Evolutionary conservation across 2,113 vertebrate genomes (phyloP), one percentile per base, ranked within the genome.

Genomic region (Oriolus oriolus): DNA sequence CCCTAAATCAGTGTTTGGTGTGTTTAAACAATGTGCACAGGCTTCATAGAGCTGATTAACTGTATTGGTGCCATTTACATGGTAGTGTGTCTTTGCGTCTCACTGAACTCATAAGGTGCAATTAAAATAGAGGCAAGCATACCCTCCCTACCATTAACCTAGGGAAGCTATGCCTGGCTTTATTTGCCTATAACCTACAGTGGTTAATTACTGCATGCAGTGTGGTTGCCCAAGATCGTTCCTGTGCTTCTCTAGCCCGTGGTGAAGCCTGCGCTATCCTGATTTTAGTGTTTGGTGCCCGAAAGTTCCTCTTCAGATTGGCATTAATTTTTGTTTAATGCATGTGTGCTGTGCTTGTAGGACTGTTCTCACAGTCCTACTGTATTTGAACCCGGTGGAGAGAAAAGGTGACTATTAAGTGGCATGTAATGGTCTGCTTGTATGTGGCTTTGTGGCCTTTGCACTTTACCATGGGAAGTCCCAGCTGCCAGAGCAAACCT

Each of bases 11-110:
- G 23, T 28, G 54, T 74, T 96, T 85, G 37, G 57, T 93, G 61
- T 90, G 78, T 93, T 95, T 80, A 64, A 79, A 87, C 78, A 84
- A 69, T 53, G 54, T 86, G 79, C 64, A 26, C 60, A 70, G 77
- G 89, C 81, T 90, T 86, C 65, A 57, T 11, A 69, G 73, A 83
- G 39, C 80, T 69, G 53, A 28, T 94, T 95, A 95, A 90, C 93
- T 94, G 85, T 47, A 63, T 60, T 84, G 84, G 65, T 74, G 79
- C 94, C 64, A 61, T 66, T 26, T 92, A 74, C 71, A 17, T 49
- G 28, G 35, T 83, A 66, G 52, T 18, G 22, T 47, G 56, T 61
- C 84, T 87, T 82, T 79, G n/a, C 75, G 31, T 84, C 64, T 95
- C 57, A 8, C 41, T 78, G 77, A 54, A 63, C 35, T 70, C 57